A percentile compares a stretch with the other conserved stretches of the same genome.
Conservation (phyloP, 2,113 vertebrate species). For the Nestor notabilis region DNA sequence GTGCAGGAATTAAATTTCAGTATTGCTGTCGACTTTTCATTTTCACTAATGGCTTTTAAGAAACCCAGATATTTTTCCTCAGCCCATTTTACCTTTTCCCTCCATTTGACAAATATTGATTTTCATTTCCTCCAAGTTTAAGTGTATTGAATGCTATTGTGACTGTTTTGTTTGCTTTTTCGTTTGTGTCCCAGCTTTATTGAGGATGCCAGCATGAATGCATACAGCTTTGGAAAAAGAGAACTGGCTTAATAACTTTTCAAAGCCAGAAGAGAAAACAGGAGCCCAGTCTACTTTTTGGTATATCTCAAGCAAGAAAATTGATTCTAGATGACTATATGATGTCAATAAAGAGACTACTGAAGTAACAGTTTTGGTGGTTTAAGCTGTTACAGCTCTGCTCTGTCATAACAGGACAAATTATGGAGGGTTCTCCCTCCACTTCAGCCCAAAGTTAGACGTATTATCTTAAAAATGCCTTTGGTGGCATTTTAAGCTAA, state of each 20-base stretch:
- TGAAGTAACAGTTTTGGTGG: not conserved
- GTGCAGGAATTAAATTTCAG: not conserved
- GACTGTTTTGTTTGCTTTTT: slow-evolving; percentile 45
- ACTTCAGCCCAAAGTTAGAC: not conserved
- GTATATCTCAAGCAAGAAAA: slow-evolving; percentile 23
- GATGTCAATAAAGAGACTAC: not conserved
- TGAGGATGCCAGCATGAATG: slow-evolving; percentile 58
- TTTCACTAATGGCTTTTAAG: slow-evolving; percentile 60
- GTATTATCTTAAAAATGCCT: not conserved
- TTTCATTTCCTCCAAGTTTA: slow-evolving; percentile 66
- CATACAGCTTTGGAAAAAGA: slow-evolving; percentile 21
- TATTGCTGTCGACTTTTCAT: slow-evolving; percentile 12
- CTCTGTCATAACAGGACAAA: not conserved
- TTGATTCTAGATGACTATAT: not conserved
- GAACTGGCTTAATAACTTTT: slow-evolving; percentile 53
- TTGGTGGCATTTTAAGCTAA: not conserved
- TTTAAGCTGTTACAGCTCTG: not conserved
- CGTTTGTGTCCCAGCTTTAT: slow-evolving; percentile 43
- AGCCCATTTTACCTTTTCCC: slow-evolving; percentile 57
- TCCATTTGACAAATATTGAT: slow-evolving; percentile 68
- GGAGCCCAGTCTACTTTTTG: not conserved
- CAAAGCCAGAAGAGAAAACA: not conserved
- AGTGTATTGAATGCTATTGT: slow-evolving; percentile 49
- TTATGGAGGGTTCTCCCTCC: not conserved
- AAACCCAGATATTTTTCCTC: not conserved